Evolutionary conservation across 2,113 vertebrate species (phyloP), one percentile per base, ranked within the genome.

Genomic region (Orthonyx spaldingii): DNA sequence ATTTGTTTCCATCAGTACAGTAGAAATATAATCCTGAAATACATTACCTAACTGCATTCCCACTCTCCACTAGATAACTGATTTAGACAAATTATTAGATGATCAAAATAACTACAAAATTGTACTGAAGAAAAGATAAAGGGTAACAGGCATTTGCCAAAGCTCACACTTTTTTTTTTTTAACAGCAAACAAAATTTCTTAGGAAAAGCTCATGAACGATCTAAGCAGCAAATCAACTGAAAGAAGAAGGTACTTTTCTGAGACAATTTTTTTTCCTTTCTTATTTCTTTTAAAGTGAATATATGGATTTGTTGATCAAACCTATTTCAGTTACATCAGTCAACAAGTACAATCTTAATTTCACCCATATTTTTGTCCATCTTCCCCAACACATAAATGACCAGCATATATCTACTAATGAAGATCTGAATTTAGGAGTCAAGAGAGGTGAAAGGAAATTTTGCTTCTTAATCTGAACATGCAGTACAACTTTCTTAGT

Each of bases 401-500:
- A 47, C 2, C 1, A 63, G 19, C 1, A 82, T 56, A 52, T 82
- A 68, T 53, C 19, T 64, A 23, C 13, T 69, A 35, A 10, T 46
- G 21, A 2, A 33, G 1, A 1, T 37, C 15, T 70, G 30, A 84
- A 87, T 75, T 78, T 56, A 64, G 6, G 6, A 42, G 5, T 61
- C 41, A 68, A 77, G 5, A 70, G 17, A 79, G 4, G 2, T 18
- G 66, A 63, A 91, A 70, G 9, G 4, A 52, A 78, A 78, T 56
- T 52, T 80, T 79, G 1, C 6, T 71, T 89, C 66, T 71, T 82
- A 82, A 53, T 65, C 33, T 68, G 50, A 68, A 46, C 20, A 69
- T 0, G 0, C 50, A 76, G 4, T 27, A 44, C 14, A 64, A 22
- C 9, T 61, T 79, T 79, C 47, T 35, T 32, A 37, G 23, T 28